Evolutionary conservation across 2,888 invertebrate genomes (phyloP), one percentile per base, ranked within the genome.

Genomic region (Pasiphila rectangulata): DNA sequence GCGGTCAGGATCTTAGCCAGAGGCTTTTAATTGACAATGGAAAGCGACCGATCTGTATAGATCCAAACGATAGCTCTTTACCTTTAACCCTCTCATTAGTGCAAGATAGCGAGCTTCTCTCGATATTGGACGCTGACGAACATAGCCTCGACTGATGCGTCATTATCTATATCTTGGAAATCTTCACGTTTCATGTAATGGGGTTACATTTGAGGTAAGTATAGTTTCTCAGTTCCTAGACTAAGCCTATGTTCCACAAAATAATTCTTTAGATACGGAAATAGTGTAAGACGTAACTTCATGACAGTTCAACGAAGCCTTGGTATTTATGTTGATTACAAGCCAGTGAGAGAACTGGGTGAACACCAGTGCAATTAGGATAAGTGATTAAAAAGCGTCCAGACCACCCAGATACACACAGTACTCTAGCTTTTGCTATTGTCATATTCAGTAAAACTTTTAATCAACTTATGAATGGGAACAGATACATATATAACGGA

Each of bases 21-120:
- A 60, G 79, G 79, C 75, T 78, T 79, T 81, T 84, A 85, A 86
- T 85, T 83, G 83, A 83, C 83, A 84, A 83, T 79, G 69, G 75
- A 76, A 74, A 70, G 70, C 68, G 68, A 70, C 61, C 73, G 70
- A 74, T 73, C 75, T 64, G 69, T 68, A 65, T 67, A 73, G 79
- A 83, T 80, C 64, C 54, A 57, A 47, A 50, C 57, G 77, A 82
- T 80, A 79, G 61, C 59, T 62, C 59, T 65, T 75, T 77, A 79
- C 76, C 79, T 81, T 77, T 80, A 74, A 72, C 79, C 78, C 67
- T 59, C 69, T 70, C 69, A 71, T 71, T 74, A 72, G 65, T 61
- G 64, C 63, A 58, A 65, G 63, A 67, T 68, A 69, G 63, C 37
- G 13, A 42, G 47, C 43, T 44, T 35, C 36, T 29, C 60, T 57